Evolutionary conservation across 2,888 invertebrate genomes (phyloP).

Genomic region (Cryptocephalus primarius): DNA sequence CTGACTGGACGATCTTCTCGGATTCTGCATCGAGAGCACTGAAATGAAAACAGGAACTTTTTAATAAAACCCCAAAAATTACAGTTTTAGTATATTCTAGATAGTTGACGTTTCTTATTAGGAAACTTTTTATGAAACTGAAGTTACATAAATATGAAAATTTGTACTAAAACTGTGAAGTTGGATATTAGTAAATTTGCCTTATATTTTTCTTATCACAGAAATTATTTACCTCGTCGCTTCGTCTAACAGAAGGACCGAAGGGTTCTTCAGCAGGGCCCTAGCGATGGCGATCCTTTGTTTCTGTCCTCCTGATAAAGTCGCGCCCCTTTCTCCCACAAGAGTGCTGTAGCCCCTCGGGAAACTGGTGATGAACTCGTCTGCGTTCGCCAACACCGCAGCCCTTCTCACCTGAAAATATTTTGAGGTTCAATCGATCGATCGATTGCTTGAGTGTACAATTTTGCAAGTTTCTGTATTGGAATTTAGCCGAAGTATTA

Average conservation of each 20-base stretch:
- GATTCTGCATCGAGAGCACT: constrained; percentile 90
- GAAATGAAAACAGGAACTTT: constrained; percentile 13
- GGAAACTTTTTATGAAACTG: too few relatives aligned
- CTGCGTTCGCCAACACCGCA: constrained; percentile 80
- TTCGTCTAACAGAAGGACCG: constrained; percentile 82
- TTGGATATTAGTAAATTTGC: too few relatives aligned
- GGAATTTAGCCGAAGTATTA: too few relatives aligned
- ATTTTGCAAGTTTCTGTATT: too few relatives aligned
- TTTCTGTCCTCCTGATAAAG: constrained; percentile 92
- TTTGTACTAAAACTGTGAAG: too few relatives aligned
- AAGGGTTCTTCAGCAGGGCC: constrained; percentile 84
- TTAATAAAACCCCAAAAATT: too few relatives aligned
- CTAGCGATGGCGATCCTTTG: constrained; percentile 92
- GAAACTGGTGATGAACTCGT: constrained; percentile 76
- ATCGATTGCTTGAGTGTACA: too few relatives aligned
- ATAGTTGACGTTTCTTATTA: too few relatives aligned
- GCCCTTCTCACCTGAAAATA: constrained; percentile 57
- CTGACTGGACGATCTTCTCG: constrained; percentile 81
- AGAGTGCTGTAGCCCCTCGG: constrained; percentile 76
- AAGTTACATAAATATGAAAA: too few relatives aligned
- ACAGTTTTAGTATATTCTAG: too few relatives aligned
- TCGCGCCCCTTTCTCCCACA: constrained; percentile 82
- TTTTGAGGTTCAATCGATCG: not conserved
- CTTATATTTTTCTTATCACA: not conserved
- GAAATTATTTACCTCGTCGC: constrained; percentile 65